Percentiles rank a stretch among this genome's conserved stretches.
Conservation (phyloP, 2,888 invertebrate genomes). For the Spicauda simplicius region DNA sequence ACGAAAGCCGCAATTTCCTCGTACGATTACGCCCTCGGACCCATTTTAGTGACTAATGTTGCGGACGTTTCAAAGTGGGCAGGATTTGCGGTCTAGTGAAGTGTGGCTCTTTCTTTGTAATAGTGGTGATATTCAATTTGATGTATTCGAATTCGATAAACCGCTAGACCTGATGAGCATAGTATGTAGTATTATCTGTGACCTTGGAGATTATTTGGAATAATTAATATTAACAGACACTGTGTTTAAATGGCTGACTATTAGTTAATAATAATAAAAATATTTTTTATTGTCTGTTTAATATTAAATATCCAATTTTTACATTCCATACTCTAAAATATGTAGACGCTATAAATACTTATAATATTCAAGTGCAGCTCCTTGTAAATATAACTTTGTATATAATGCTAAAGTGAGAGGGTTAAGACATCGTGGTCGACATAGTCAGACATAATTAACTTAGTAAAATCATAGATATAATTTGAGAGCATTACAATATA, state of each 20-base stretch:
- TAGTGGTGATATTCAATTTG: conserved; percentile 9
- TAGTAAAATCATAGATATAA: conserved; percentile 43
- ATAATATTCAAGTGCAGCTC: conserved; percentile 63
- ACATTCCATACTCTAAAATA: conserved; percentile 74
- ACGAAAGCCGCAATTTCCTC: conserved; percentile 28
- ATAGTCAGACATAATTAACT: conserved; percentile 47
- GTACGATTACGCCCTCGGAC: background rate
- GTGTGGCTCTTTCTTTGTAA: conserved; percentile 13
- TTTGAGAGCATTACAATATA: conserved; percentile 34
- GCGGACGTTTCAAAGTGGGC: conserved; percentile 16
- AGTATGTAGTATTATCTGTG: conserved; percentile 24
- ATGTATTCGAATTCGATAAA: conserved; percentile 10
- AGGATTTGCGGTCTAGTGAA: conserved; percentile 10
- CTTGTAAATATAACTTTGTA: conserved; percentile 78
- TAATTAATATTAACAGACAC: conserved; percentile 32
- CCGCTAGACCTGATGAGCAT: conserved; percentile 19
- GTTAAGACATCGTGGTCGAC: conserved; percentile 41
- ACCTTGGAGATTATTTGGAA: conserved; percentile 34
- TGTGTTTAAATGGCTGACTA: conserved; percentile 18
- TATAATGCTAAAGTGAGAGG: conserved; percentile 60
- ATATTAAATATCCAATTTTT: conserved; percentile 65
- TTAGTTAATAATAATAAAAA: conserved; percentile 23
- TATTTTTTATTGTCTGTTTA: conserved; percentile 49
- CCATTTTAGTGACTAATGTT: conserved; percentile 11
- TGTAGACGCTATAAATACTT: conserved; percentile 44